Base-by-base conservation (phyloP, 2,797 vertebrate species). In the Rhinogobio ventralis region DNA sequence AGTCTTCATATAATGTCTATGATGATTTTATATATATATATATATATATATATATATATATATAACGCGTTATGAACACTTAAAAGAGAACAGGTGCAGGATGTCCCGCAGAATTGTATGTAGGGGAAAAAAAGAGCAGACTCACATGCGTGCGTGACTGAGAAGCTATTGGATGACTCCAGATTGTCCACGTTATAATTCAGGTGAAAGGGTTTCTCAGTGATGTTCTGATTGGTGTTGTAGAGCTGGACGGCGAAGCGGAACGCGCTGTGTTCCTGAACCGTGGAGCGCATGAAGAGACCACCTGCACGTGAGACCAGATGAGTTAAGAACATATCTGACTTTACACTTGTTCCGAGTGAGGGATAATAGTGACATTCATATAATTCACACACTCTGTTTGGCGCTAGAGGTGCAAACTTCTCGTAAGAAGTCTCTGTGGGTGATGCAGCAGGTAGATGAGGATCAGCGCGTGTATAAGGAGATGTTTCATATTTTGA, bases 251-350 rank as follows among this genome's bases (percentile, higher is more conserved):
- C 97, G 45, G 97, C 97, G 90, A 99, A 99, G 89, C 98, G 96
- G 94, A 99, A 99, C 62, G 97, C 97, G 90, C 98, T 99, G 96
- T 99, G 98, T 92, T 99, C 98, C 95, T 99, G 98, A 91, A 99
- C 97, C 0, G 98, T 97, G 73, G 98, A 97, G 93, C 97, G 96
- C 96, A 98, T 97, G 94, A 99, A 99, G 93, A 99, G 96, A 90
- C 98, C 98, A 94, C 97, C 98, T 99, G 90, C 49, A 90, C 25
- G 25, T 11, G 23, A 78, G 67, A 71, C 14, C 8, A 19, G 23
- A 71, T 7, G 45, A 64, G 78, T 46, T 60, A 46, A 17, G 7
- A 51, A 73, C n/a, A 77, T 62, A 68, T 33, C 14, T 39, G 20
- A 42, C 28, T 78, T 57, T 28, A 69, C 36, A 69, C 82, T 57